Percentiles rank a stretch among this genome's conserved stretches.
These are phyloP conservation scores for Meriones unguiculatus DNA, from an alignment of 2,113 vertebrate genomes.

Conservation along the genomic window DNA sequence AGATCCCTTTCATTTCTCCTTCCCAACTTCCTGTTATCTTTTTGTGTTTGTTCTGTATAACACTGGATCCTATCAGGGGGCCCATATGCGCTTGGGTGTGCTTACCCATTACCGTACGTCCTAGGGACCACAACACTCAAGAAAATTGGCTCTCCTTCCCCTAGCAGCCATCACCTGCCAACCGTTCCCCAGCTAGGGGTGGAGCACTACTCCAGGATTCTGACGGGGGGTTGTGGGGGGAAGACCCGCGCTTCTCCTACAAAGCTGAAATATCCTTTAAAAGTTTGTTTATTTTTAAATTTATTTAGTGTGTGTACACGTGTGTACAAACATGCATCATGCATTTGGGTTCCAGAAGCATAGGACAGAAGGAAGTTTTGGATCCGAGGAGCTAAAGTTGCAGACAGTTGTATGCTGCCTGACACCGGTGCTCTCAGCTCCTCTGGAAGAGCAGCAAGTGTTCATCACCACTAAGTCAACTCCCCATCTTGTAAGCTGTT, in stretches of 20 bases:
- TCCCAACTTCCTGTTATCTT: neutral
- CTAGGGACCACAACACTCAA: neutral
- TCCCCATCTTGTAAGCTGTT: neutral
- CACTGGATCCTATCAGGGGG: neutral
- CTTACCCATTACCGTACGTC: neutral
- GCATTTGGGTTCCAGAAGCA: neutral
- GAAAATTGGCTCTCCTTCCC: neutral
- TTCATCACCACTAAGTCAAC: no score
- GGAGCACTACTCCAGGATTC: conserved; percentile 10
- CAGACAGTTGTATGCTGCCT: neutral
- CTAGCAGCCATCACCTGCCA: neutral
- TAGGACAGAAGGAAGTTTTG: neutral
- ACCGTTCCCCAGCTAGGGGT: neutral
- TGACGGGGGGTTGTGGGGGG: neutral
- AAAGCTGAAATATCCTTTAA: neutral
- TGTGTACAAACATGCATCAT: neutral
- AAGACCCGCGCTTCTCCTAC: neutral
- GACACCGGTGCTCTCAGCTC: neutral
- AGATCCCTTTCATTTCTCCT: neutral
- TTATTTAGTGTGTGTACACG: neutral
- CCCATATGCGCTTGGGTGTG: neutral
- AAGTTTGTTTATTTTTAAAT: neutral
- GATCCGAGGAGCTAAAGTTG: neutral
- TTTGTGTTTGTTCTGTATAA: neutral
- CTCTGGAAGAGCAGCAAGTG: neutral